Evolutionary conservation across 2,113 vertebrate species (phyloP).

Genomic region (Oreochromis niloticus): DNA sequence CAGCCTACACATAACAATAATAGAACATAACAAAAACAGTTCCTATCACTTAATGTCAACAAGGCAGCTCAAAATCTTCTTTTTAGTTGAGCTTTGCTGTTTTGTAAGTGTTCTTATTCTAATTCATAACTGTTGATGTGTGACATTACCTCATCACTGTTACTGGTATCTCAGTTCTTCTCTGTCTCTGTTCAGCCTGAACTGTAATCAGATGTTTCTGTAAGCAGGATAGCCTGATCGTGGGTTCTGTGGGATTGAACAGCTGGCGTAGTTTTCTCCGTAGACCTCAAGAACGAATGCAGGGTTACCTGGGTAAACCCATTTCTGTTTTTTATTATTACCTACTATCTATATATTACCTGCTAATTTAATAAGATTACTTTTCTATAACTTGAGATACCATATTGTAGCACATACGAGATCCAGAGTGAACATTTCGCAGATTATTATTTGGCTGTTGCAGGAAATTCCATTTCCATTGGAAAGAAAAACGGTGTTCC

Average conservation of each 20-base stretch:
- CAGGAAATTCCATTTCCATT: slow-evolving; percentile 65
- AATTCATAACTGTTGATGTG: not conserved
- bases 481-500: slow-evolving; percentile 26
- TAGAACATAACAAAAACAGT: not conserved
- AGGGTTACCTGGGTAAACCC: slow-evolving; percentile 60
- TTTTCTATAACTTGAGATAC: not conserved
- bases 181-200: not conserved
- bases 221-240: slow-evolving; percentile 52
- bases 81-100: not conserved
- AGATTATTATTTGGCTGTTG: not conserved
- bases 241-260: slow-evolving; percentile 62
- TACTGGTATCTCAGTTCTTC: not conserved
- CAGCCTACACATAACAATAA: no score
- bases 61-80: not conserved
- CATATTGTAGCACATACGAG: not conserved
- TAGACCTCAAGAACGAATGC: not conserved
- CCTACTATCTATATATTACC: not conserved
- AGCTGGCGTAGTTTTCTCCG: slow-evolving; percentile 52
- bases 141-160: not conserved
- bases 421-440: not conserved
- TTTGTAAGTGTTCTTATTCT: not conserved
- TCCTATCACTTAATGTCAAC: not conserved
- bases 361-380: not conserved
- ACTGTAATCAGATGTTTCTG: not conserved
- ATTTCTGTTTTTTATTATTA: not conserved